A percentile compares a stretch with the other conserved stretches of the same genome.
These are phyloP conservation scores for Drosophila novamexicana DNA, from an alignment of 1,140 invertebrate genomes.

Conservation along the genomic window DNA sequence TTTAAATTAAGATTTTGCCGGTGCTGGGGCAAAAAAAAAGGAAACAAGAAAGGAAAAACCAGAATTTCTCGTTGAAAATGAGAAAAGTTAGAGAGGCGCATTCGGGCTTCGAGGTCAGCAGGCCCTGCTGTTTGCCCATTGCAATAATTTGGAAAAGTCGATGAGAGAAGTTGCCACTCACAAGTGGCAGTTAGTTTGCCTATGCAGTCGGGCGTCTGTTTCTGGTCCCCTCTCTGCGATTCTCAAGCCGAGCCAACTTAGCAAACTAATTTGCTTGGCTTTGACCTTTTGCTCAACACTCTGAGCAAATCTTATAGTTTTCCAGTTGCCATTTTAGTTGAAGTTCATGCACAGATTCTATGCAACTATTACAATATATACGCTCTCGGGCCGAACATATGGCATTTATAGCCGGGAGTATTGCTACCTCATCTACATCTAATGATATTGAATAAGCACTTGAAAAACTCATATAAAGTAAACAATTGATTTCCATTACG, in stretches of 20 bases:
- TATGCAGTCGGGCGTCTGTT: background rate
- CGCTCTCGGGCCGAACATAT: conserved; percentile 18
- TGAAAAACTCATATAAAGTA: conserved; percentile 81
- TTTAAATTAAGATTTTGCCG: conserved; percentile 77
- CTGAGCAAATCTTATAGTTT: background rate
- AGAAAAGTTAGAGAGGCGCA: conserved; percentile 45
- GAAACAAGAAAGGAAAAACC: background rate
- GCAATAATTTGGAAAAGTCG: conserved; percentile 11
- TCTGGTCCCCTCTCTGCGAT: background rate
- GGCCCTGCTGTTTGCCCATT: conserved; percentile 13
- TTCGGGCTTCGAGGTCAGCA: conserved; percentile 5
- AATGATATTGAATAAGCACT: conserved; percentile 83
- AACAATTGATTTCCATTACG: conserved; percentile 81
- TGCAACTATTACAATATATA: conserved; percentile 6
- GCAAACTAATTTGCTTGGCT: conserved; percentile 44
- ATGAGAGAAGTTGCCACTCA: conserved; percentile 13
- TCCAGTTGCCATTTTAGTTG: conserved; percentile 1
- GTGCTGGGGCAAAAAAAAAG: conserved; percentile 7
- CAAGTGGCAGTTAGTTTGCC: conserved; percentile 26
- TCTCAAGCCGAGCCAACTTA: conserved; percentile 10
- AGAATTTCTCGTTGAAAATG: conserved; percentile 53
- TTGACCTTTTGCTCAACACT: conserved; percentile 13
- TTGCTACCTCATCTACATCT: conserved; percentile 60
- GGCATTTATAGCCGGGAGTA: conserved; percentile 32
- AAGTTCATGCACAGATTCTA: background rate